Evolutionary conservation across 2,113 vertebrate genomes (phyloP).

Genomic region (Ochotona princeps): DNA sequence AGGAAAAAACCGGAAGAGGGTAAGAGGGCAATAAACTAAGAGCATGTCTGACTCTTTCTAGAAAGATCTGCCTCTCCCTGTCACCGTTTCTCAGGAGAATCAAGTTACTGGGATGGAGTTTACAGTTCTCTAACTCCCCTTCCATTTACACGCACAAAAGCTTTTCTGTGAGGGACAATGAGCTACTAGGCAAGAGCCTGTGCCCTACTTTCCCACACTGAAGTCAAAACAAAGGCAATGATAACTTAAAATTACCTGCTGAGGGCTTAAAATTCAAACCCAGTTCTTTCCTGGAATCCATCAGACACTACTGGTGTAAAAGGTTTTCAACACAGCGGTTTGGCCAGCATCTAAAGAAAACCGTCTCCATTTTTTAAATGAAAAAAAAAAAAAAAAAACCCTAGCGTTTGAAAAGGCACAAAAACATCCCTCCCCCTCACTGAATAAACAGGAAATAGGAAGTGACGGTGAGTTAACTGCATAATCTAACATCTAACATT

Average conservation of each 20-base stretch:
- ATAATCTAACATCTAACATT: slow-evolving; percentile 70
- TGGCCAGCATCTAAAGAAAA: background rate
- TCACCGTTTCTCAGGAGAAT: background rate
- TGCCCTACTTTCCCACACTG: background rate
- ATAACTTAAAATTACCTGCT: background rate
- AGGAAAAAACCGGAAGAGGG: background rate
- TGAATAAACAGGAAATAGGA: slow-evolving; percentile 65
- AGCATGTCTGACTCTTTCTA: background rate
- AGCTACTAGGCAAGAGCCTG: background rate
- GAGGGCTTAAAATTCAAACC: slow-evolving; percentile 3
- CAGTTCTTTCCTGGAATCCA: background rate
- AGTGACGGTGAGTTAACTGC: slow-evolving; percentile 29
- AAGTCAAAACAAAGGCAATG: slow-evolving; percentile 42
- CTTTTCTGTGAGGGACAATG: background rate
- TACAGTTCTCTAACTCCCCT: background rate
- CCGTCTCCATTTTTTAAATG: background rate
- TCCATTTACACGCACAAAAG: background rate
- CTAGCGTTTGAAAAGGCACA: slow-evolving; percentile 49
- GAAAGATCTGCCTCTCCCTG: background rate
- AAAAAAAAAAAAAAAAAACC: slow-evolving; percentile 31
- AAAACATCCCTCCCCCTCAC: slow-evolving; percentile 36
- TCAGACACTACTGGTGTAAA: slow-evolving; percentile 17
- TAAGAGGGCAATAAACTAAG: background rate
- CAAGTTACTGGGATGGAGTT: background rate
- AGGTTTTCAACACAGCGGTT: background rate